Evolutionary conservation across 2,113 vertebrate genomes (phyloP), one percentile per base, ranked within the genome.

Genomic region (Mugil cephalus): DNA sequence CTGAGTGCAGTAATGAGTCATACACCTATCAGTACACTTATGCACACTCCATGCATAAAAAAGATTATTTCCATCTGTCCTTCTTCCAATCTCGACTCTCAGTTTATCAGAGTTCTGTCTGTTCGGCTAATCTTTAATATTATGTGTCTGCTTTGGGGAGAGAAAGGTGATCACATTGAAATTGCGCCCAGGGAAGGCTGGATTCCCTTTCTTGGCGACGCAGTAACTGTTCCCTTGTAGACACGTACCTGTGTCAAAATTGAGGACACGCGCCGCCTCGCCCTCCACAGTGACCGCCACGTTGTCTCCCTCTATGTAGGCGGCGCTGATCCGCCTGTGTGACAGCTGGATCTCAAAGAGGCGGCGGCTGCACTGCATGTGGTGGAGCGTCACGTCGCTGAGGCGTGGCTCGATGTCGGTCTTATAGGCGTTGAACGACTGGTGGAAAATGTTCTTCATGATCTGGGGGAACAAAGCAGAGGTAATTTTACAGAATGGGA

Each of bases 361-460:
- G 13, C 88, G 92, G 0, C 91, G 89, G 71, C 94, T 95, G 87
- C 93, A 92, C 65, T 94, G 94, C 84, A 94, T 90, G 36, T 86
- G 84, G 53, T 83, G 82, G 36, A 93, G 77, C 0, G 89, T 92
- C 60, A 91, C 68, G 7, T 94, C 93, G 0, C 78, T 94, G 53
- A 94, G 58, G 1, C 87, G 89, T 11, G 93, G 90, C 80, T 96
- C 93, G 14, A 92, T 92, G 86, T 94, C 93, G 0, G 84, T 94
- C 87, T 93, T 94, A 36, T 93, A 95, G 4, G 88, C 89, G 0
- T 90, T 95, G 72, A 95, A 95, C 24, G 91, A 93, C 67, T 93
- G 92, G 71, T 95, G 91, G 76, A 95, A 95, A 85, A 95, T 94
- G 75, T 93, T 95, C 91, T 94, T 95, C 93, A 94, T 88, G 13